Base-by-base conservation (phyloP, 2,797 vertebrate genomes). In the Phoxinus dragarum region DNA sequence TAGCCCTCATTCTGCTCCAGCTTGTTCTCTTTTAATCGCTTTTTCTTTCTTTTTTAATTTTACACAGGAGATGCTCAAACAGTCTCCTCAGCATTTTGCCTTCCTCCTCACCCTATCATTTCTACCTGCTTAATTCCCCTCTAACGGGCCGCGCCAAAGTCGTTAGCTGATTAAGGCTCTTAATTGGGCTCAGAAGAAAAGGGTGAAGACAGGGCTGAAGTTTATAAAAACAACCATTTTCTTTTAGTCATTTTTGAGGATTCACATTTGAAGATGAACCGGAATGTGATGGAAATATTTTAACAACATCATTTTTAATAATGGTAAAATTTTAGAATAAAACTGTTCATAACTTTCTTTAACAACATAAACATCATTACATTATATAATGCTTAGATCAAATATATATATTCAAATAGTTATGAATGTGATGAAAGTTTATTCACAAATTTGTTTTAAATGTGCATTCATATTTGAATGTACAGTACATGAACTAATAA, bases 161-260 rank as follows among this genome's bases (percentile, higher is more conserved):
- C 93, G 91, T 95, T 95, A 95, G 95, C 94, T 95, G 94, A 95
- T 96, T 95, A 95, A 94, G 94, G 92, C 92, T 92, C 95, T 94
- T 95, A 96, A 95, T 96, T 95, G 95, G 94, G 92, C 94, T 91
- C 88, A 80, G 89, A 80, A 87, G 87, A 83, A 82, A 87, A 89
- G 91, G 91, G 90, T 75, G 88, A 91, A 94, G 93, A 92, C 88
- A 81, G 73, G 73, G 68, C 72, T 81, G 77, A 87, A 81, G 84
- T 88, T 87, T 85, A 68, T 67, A 84, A 80, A 84, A 88, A 88
- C 72, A 81, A 19, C 19, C 64, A 78, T 80, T 78, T 87, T 61
- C 82, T 78, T 82, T 82, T 73, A 21, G 49, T 69, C 44, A 36
- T 73, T 89, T 82, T 84, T 82, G 40, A 59, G 34, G 59, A 16